Conservation (phyloP, 2,797 vertebrate genomes). For the Tenualosa thibaudeaui region DNA sequence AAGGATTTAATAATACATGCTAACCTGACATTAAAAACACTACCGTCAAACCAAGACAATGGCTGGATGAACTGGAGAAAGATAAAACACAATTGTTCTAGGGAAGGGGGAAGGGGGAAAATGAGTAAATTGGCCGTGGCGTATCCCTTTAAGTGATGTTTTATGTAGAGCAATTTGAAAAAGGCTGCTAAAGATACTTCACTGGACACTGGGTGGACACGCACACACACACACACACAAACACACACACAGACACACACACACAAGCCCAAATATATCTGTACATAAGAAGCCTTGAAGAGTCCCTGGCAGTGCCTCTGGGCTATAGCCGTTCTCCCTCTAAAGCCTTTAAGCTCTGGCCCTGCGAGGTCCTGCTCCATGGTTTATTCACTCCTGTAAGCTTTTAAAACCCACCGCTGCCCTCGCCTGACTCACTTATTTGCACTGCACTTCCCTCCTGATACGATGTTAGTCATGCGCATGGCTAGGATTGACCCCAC, state of each 20-base stretch:
- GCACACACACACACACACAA: not conserved
- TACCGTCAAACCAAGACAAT: too few relatives aligned
- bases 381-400: slow-evolving; percentile 54
- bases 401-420: slow-evolving; percentile 48
- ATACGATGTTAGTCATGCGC: slow-evolving; percentile 22
- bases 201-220: too few relatives aligned
- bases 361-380: slow-evolving; percentile 34
- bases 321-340: not conserved
- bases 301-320: not conserved
- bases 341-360: slow-evolving; percentile 22
- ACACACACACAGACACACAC: not conserved
- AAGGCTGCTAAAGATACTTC: not conserved
- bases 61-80: too few relatives aligned
- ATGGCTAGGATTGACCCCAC: slow-evolving; percentile 19
- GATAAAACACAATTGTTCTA: too few relatives aligned
- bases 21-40: too few relatives aligned
- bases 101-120: too few relatives aligned
- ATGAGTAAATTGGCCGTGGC: too few relatives aligned
- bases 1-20: too few relatives aligned
- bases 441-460: slow-evolving; percentile 40
- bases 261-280: not conserved
- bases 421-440: slow-evolving; percentile 51
- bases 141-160: not conserved
- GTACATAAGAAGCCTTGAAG: not conserved
- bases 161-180: not conserved